These are phyloP conservation scores for Crenichthys baileyi DNA, from an alignment of 2,797 vertebrate species.

Conservation along the genomic window DNA sequence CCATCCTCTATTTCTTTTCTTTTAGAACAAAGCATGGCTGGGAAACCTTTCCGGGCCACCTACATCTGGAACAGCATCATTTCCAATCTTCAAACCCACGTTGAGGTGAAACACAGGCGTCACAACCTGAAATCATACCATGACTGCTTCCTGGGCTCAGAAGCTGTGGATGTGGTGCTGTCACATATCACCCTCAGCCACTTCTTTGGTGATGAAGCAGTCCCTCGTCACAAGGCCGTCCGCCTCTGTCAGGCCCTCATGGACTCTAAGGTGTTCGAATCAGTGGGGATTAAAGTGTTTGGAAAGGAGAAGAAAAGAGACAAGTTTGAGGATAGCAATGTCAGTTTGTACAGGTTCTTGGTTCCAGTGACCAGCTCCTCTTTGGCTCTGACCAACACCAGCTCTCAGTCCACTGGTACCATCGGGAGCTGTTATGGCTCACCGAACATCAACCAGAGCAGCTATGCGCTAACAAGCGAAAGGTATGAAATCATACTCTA, in stretches of 20 bases:
- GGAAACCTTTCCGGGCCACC: slow-evolving; percentile 94
- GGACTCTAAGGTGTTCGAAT: slow-evolving; percentile 95
- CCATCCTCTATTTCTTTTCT: slow-evolving; percentile 8
- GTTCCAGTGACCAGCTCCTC: slow-evolving; percentile 50
- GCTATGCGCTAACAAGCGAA: slow-evolving; percentile 55
- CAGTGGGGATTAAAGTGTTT: slow-evolving; percentile 89
- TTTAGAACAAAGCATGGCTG: slow-evolving; percentile 87
- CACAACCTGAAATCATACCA: slow-evolving; percentile 93
- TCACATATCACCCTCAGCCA: slow-evolving; percentile 91
- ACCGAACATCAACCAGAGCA: slow-evolving; percentile 56
- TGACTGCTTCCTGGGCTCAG: slow-evolving; percentile 94
- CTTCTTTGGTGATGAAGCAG: slow-evolving; percentile 90
- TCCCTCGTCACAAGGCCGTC: slow-evolving; percentile 91
- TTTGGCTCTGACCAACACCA: slow-evolving; percentile 44
- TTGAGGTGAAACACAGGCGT: slow-evolving; percentile 93
- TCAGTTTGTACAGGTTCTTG: slow-evolving; percentile 92
- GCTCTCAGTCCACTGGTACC: slow-evolving; percentile 59
- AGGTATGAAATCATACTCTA: slow-evolving; percentile 64
- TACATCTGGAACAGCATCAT: slow-evolving; percentile 97
- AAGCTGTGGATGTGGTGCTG: slow-evolving; percentile 93
- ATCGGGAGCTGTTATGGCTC: slow-evolving; percentile 79
- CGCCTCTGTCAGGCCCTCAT: slow-evolving; percentile 95
- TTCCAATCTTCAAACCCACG: slow-evolving; percentile 86
- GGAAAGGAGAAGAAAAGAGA: slow-evolving; percentile 89
- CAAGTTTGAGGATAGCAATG: slow-evolving; percentile 93